Base-by-base conservation (phyloP, 2,797 vertebrate species). In the Yasuhikotakia modesta region DNA sequence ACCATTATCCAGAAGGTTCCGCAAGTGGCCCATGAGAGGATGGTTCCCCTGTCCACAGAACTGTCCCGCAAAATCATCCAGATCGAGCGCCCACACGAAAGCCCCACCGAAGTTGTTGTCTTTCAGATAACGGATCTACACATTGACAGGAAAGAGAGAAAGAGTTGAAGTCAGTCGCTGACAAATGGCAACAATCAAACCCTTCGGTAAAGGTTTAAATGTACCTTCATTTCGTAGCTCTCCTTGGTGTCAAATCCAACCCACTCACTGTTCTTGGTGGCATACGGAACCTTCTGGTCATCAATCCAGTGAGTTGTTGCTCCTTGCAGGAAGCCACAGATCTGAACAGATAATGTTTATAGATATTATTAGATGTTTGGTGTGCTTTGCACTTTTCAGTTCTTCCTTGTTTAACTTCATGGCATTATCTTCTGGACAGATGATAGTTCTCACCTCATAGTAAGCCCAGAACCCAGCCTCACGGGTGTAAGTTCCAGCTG, bases 381-480 rank as follows among this genome's bases (percentile, higher is more conserved):
- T 39, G 7, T 35, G 32, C 27, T 27, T 27, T 27, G 27, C 27
- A 27, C 27, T 27, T 27, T 27, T 27, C 27, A 27, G 27, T 27
- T 27, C 48, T n/a, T 65, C 16, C 14, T 2, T 64, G 17, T 22
- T 21, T 27, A 7, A 45, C 72, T 4, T 43, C 11, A 10, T 43
- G 39, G 39, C 39, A 43, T 43, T 43, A 43, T 43, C 39, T 43
- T 43, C 0, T 11, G 39, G 6, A 10, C 39, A 1, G 39, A 43
- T 39, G 8, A 8, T 8, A 39, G 35, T 43, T 35, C 61, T 69
- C 75, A 95, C 94, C 92, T 96, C 94, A 83, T 93, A 96, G 82
- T 95, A 94, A 79, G 94, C 76, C 94, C 94, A 93, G 88, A 95
- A 92, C 68, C 95, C 95, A 69, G 90, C 91, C 82, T 95, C 93